These are phyloP conservation scores for Chaenocephalus aceratus DNA, from an alignment of 2,113 vertebrate genomes.

Conservation along the genomic window DNA sequence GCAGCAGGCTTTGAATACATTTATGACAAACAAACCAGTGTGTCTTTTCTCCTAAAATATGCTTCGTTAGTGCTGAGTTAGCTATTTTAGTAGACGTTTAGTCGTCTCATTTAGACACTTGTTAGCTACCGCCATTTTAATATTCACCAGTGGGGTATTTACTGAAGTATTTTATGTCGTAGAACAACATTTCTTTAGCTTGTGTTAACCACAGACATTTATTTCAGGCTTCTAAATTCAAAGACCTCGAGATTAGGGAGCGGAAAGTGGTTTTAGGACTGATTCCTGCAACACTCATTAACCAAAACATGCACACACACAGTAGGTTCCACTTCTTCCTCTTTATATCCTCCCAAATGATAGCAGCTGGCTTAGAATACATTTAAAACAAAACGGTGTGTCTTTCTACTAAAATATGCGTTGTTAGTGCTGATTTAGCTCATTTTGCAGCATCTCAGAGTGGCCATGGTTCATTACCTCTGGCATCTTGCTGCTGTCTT, in stretches of 20 bases:
- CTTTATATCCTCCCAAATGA: background rate
- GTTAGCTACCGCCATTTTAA: too few relatives aligned
- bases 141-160: too few relatives aligned
- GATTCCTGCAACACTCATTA: too few relatives aligned
- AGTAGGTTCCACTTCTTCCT: background rate
- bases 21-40: background rate
- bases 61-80: constrained; percentile 6
- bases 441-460: constrained; percentile 44
- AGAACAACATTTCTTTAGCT: too few relatives aligned
- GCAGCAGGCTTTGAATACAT: constrained; percentile 17
- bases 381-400: background rate
- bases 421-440: constrained; percentile 41
- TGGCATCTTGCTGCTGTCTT: constrained; percentile 42
- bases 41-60: constrained; percentile 9
- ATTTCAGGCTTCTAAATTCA: too few relatives aligned
- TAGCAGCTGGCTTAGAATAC: constrained; percentile 11
- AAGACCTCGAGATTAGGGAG: too few relatives aligned
- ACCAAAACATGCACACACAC: too few relatives aligned
- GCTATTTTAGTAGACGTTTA: too few relatives aligned
- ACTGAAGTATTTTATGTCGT: too few relatives aligned
- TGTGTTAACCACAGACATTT: too few relatives aligned
- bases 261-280: too few relatives aligned
- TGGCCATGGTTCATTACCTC: constrained; percentile 54
- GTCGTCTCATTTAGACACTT: too few relatives aligned
- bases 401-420: constrained; percentile 14